Conservation (phyloP, 2,888 invertebrate genomes). For the Globia sparganii region DNA sequence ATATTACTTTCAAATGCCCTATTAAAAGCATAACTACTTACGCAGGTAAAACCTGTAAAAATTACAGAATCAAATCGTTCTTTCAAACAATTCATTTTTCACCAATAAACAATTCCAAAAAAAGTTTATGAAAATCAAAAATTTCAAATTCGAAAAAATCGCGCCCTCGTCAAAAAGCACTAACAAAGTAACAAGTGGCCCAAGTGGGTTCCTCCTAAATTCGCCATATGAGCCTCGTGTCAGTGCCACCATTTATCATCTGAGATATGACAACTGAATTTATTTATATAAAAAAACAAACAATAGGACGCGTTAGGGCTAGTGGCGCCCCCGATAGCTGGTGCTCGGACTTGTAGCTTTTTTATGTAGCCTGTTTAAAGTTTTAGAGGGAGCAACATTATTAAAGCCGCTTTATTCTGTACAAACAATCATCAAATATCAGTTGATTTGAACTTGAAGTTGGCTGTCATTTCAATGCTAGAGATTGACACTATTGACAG, state of each 20-base stretch:
- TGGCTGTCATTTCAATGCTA: not conserved
- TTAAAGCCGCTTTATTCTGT: not conserved
- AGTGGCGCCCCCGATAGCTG: constrained; percentile 81
- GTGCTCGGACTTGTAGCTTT: constrained; percentile 76
- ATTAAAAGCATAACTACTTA: too few relatives aligned
- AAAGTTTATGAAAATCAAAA: constrained; percentile 16
- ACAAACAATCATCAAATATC: not conserved
- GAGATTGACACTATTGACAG: not conserved
- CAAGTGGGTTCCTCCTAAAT: constrained; percentile 82
- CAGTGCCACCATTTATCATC: constrained; percentile 86
- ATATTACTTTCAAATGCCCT: too few relatives aligned
- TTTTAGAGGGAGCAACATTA: constrained; percentile 55
- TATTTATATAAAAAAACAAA: constrained; percentile 89
- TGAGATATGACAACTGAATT: constrained; percentile 89
- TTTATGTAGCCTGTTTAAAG: constrained; percentile 70
- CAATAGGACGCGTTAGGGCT: constrained; percentile 82
- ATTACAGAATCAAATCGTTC: not conserved
- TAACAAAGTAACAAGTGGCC: constrained; percentile 82
- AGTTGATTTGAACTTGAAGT: not conserved
- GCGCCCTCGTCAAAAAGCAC: constrained; percentile 72
- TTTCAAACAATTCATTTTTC: not conserved
- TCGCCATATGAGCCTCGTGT: constrained; percentile 89
- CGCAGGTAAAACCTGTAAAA: too few relatives aligned
- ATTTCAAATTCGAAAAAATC: constrained; percentile 69
- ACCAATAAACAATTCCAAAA: constrained; percentile 10